phyloP scores from a whole-genome alignment of 2,113 vertebrate species.

The Probosciger aterrimus region DNA sequence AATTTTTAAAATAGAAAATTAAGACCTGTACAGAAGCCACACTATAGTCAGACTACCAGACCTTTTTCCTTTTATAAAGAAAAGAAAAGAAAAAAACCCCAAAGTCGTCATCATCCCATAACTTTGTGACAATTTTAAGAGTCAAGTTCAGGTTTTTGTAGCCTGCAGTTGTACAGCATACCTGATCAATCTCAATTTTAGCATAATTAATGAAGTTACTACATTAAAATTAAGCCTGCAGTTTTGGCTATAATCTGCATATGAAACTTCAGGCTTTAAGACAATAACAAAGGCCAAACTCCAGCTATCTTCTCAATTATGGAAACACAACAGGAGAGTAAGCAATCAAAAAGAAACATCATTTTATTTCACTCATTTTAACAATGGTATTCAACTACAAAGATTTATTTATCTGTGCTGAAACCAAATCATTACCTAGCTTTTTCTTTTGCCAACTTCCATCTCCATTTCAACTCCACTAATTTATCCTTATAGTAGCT shows the following conservation, averaged over 20 bases:
- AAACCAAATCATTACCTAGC: background rate
- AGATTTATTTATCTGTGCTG: background rate
- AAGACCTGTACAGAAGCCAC: background rate
- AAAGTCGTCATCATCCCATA: accelerated
- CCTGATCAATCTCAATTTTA: background rate
- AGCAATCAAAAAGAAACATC: background rate
- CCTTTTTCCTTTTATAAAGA: background rate
- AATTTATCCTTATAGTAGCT: background rate
- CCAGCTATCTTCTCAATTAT: background rate
- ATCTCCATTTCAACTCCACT: background rate
- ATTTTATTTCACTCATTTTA: background rate
- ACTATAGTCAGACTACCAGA: background rate
- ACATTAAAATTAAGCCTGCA: background rate
- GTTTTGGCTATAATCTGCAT: background rate
- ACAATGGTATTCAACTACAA: background rate
- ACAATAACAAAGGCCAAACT: background rate
- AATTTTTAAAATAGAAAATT: background rate
- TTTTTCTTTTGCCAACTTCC: background rate
- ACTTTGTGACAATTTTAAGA: background rate
- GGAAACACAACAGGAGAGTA: background rate
- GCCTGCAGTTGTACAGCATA: background rate
- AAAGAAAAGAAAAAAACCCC: background rate
- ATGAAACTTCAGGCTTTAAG: background rate
- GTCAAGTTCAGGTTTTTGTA: background rate
- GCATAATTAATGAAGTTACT: background rate